Evolutionary conservation across 2,888 invertebrate genomes (phyloP).

Genomic region (Cyclophora punctaria): DNA sequence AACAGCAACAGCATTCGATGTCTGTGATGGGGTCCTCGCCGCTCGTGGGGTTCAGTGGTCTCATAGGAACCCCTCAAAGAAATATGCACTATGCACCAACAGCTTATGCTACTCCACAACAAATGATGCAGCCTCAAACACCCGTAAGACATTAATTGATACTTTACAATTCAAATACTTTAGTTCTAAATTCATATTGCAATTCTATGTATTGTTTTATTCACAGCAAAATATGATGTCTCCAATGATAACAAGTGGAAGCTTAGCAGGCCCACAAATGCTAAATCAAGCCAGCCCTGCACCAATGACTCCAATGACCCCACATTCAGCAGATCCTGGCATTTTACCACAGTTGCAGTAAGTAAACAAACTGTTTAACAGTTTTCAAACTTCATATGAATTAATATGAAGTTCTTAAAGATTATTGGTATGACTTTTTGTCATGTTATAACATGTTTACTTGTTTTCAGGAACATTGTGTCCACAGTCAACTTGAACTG

Average conservation of each 20-base stretch:
- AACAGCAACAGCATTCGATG: conserved; percentile 71
- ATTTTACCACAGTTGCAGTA: conserved; percentile 95
- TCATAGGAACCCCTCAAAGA: conserved; percentile 81
- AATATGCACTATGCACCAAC: conserved; percentile 86
- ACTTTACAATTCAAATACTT: background rate
- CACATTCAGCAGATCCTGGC: conserved; percentile 93
- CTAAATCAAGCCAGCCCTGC: conserved; percentile 82
- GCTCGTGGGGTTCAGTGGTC: conserved; percentile 75
- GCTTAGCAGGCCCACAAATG: conserved; percentile 75
- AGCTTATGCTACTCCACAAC: conserved; percentile 86
- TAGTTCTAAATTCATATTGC: background rate
- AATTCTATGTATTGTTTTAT: background rate
- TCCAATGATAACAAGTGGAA: conserved; percentile 80
- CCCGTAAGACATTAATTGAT: conserved; percentile 74
- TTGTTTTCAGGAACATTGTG: conserved; percentile 90
- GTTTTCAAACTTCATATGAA: background rate
- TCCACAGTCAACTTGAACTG: conserved; percentile 97
- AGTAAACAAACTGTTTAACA: conserved; percentile 34
- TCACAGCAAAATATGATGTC: conserved; percentile 88
- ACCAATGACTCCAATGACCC: conserved; percentile 93
- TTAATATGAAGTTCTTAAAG: background rate
- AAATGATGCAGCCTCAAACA: conserved; percentile 92
- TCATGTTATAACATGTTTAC: too few species aligned
- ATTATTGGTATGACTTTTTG: too few species aligned
- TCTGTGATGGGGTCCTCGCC: conserved; percentile 77